A percentile compares a stretch with the other conserved stretches of the same genome.
These are phyloP conservation scores for Drosophila azteca DNA, from an alignment of 1,140 invertebrate species.

Conservation along the genomic window DNA sequence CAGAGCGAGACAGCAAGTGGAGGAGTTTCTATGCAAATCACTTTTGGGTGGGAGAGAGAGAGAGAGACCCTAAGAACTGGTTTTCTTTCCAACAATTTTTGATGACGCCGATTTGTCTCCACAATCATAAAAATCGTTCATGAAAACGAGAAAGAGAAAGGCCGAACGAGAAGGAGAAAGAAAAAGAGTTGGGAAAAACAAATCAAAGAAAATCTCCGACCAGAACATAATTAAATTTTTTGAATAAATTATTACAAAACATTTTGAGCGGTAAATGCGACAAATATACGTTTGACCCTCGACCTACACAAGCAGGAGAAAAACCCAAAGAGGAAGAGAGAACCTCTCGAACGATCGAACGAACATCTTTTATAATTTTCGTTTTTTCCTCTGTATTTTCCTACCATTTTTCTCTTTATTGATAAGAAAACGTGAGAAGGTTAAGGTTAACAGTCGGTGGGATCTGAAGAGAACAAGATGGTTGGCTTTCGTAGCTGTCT, in stretches of 20 bases:
- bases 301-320: background rate
- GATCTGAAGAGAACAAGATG: conserved; percentile 24
- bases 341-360: too few species aligned
- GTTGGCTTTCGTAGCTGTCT: conserved; percentile 5
- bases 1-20: conserved; percentile 54
- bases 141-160: conserved; percentile 15
- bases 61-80: conserved; percentile 28
- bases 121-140: conserved; percentile 68
- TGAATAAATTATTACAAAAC: conserved; percentile 77
- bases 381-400: conserved; percentile 26
- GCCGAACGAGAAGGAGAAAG: conserved; percentile 19
- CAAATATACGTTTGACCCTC: conserved; percentile 56
- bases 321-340: background rate
- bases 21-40: conserved; percentile 69
- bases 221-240: conserved; percentile 69
- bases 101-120: conserved; percentile 80
- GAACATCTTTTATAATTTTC: conserved; percentile 58
- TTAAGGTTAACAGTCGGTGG: conserved; percentile 51
- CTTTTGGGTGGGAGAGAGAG: background rate
- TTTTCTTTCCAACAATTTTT: conserved; percentile 62
- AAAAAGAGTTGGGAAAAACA: conserved; percentile 27
- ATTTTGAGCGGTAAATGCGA: conserved; percentile 59
- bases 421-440: conserved; percentile 61
- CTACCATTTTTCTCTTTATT: conserved; percentile 18
- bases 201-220: conserved; percentile 55